Base-by-base conservation (phyloP, 1,140 invertebrate genomes). In the Trichonephila clavata region DNA sequence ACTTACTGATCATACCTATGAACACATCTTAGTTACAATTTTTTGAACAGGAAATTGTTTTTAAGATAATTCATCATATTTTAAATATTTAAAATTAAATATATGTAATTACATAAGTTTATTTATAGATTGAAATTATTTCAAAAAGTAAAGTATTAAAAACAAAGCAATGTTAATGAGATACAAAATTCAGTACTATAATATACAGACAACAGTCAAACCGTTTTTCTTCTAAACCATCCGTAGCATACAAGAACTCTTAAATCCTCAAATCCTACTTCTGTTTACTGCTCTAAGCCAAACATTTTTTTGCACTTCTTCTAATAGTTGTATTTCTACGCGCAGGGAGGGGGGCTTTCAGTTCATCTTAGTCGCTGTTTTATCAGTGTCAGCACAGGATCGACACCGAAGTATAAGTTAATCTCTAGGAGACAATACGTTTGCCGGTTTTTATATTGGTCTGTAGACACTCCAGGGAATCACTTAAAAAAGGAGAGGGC, bases 351-450 rank as follows among this genome's bases (percentile, higher is more conserved):
- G n/a, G 0, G 43, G 68, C 71, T 81, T 60, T 84, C 71, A 60
- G 57, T 65, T n/a, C 90, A n/a, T 81, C 57, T 57, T 27, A 27
- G 32, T 71, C 89, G 43, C 90, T 57, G 50, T 91, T 91, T 91
- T 91, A 84, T 91, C 90, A 91, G 90, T 91, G 90, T 91, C 90
- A 91, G 80, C 77, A 50, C 90, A 83, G 77, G 80, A 91, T 91
- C 18, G 77, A 65, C 90, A 57, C 90, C 32, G 27, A 77, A 20
- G 90, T 84, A 91, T 91, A 83, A 91, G 90, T 91, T 91, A 91
- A 91, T 91, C 90, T 84, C 39, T 61, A 16, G 59, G 90, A 91
- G 77, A 68, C 77, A 91, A 83, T 83, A 65, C 80, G 27, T 91
- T 81, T 68, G 59, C 71, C 43, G 77, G 90, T 83, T 90, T 89